Percentiles rank a stretch among this genome's conserved stretches.
Conservation (phyloP, 30 jellyfish, hydroid and myxozoan genomes). For the Aurelia aurita complex sp. Pacific region DNA sequence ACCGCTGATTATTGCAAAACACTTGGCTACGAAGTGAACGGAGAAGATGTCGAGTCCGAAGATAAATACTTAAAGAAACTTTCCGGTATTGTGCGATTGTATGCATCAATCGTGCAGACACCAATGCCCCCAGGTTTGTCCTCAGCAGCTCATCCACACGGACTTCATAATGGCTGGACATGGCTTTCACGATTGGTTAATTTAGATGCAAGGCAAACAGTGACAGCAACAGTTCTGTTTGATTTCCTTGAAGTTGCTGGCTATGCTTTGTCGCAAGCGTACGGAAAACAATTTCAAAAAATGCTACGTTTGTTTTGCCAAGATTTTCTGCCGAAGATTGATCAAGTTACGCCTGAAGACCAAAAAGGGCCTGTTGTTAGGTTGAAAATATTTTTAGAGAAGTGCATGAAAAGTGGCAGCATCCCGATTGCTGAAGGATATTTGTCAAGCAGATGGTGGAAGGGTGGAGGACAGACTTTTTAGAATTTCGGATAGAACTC, state of each 20-base stretch:
- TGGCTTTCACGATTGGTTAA: slow-evolving; percentile 78
- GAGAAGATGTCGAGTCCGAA: slow-evolving; percentile 69
- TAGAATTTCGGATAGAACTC: too few relatives aligned
- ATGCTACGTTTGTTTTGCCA: slow-evolving; percentile 53
- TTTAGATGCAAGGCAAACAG: slow-evolving; percentile 70
- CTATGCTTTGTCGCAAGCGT: slow-evolving; percentile 58
- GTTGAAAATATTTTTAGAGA: slow-evolving; percentile 67
- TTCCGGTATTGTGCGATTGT: slow-evolving; percentile 85
- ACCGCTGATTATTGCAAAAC: slow-evolving; percentile 55
- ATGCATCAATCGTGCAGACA: slow-evolving; percentile 87
- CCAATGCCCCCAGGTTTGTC: slow-evolving; percentile 76
- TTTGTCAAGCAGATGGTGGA: slow-evolving; percentile 85
- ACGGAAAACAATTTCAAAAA: slow-evolving; percentile 80
- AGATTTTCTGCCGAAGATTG: slow-evolving; percentile 67
- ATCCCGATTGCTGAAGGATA: slow-evolving; percentile 79
- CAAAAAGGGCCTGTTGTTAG: slow-evolving; percentile 72
- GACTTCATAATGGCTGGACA: slow-evolving; percentile 86
- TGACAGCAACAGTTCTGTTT: slow-evolving; percentile 76
- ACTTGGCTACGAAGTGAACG: slow-evolving; percentile 85
- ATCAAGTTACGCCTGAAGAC: slow-evolving; percentile 63
- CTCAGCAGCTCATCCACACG: slow-evolving; percentile 73
- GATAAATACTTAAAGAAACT: slow-evolving; percentile 78
- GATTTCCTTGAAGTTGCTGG: slow-evolving; percentile 93
- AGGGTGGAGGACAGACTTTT: not conserved
- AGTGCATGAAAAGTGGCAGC: slow-evolving; percentile 55